These are phyloP conservation scores for Trissolcus japonicus DNA, from an alignment of 2,888 invertebrate species.

Conservation along the genomic window DNA sequence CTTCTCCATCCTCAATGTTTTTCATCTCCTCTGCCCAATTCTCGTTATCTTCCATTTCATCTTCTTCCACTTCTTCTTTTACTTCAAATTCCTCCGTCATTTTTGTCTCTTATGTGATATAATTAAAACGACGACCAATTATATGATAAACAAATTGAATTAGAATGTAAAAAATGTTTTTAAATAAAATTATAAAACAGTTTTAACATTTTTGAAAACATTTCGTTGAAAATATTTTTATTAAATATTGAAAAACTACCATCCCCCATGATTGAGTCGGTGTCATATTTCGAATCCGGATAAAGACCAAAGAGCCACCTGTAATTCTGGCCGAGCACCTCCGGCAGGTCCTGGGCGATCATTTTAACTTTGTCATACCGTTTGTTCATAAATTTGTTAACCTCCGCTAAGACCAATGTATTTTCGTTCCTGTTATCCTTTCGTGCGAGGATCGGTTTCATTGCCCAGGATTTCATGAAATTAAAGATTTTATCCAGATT, in stretches of 20 bases:
- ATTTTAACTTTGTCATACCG: conserved; percentile 77
- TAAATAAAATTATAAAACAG: too few relatives aligned
- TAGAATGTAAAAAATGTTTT: too few relatives aligned
- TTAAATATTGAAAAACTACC: too few relatives aligned
- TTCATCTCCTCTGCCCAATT: not conserved
- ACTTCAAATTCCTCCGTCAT: not conserved
- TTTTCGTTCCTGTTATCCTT: conserved; percentile 81
- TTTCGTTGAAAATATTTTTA: too few relatives aligned
- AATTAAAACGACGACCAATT: not conserved
- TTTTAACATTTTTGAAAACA: too few relatives aligned
- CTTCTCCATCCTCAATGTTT: conserved; percentile 12
- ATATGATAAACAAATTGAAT: too few relatives aligned
- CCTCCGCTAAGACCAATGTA: conserved; percentile 79
- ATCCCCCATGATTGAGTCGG: conserved; percentile 59
- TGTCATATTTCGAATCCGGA: conserved; percentile 73
- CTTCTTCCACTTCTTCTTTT: conserved; percentile 4
- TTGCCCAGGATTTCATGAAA: conserved; percentile 84
- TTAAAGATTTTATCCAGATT: conserved; percentile 80
- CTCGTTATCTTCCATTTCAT: conserved; percentile 4
- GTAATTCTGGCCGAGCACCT: conserved; percentile 82
- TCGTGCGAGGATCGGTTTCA: conserved; percentile 85
- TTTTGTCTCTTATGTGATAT: not conserved
- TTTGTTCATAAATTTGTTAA: conserved; percentile 78
- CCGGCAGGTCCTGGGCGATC: conserved; percentile 79
- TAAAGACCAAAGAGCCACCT: conserved; percentile 83